Evolutionary conservation across 2,888 invertebrate genomes (phyloP).

Genomic region (Teleogryllus oceanicus): DNA sequence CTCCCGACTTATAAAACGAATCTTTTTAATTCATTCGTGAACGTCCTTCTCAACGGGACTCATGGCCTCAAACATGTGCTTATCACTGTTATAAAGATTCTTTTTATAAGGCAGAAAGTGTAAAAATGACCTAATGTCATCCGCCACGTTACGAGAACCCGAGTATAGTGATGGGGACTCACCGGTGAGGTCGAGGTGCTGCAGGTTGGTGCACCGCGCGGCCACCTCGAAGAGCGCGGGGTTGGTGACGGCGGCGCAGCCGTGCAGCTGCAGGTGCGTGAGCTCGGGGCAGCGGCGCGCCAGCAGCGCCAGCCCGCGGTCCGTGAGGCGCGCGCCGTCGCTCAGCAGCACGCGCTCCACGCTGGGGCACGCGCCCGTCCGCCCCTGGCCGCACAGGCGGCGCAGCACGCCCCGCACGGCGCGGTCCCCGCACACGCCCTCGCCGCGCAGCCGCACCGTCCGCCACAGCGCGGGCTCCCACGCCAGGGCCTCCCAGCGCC

Average conservation of each 20-base stretch:
- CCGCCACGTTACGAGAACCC: too few species aligned
- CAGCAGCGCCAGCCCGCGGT: slow-evolving; percentile 70
- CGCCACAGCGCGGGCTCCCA: slow-evolving; percentile 78
- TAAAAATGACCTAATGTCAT: too few species aligned
- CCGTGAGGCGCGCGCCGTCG: slow-evolving; percentile 69
- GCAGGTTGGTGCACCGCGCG: slow-evolving; percentile 73
- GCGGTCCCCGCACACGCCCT: slow-evolving; percentile 60
- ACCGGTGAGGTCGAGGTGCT: slow-evolving; percentile 84
- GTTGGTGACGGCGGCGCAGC: slow-evolving; percentile 70
- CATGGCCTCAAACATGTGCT: too few species aligned
- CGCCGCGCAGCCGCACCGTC: slow-evolving; percentile 61
- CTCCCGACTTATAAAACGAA: too few species aligned
- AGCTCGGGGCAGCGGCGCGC: slow-evolving; percentile 78
- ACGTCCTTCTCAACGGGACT: too few species aligned
- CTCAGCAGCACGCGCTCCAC: slow-evolving; percentile 64
- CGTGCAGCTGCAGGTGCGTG: slow-evolving; percentile 74
- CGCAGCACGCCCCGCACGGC: slow-evolving; percentile 61
- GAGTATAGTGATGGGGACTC: slow-evolving; percentile 40
- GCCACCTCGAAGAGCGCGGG: slow-evolving; percentile 73
- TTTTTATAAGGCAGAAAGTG: too few species aligned
- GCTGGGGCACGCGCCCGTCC: slow-evolving; percentile 64
- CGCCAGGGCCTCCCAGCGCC: slow-evolving; percentile 69
- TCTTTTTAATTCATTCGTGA: too few species aligned
- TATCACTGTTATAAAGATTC: too few species aligned
- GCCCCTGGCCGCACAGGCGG: slow-evolving; percentile 60